Evolutionary conservation across 92 coral and sea anemone species (phyloP), one percentile per base, ranked within the genome.

Genomic region (Epizoanthus rinbou): DNA sequence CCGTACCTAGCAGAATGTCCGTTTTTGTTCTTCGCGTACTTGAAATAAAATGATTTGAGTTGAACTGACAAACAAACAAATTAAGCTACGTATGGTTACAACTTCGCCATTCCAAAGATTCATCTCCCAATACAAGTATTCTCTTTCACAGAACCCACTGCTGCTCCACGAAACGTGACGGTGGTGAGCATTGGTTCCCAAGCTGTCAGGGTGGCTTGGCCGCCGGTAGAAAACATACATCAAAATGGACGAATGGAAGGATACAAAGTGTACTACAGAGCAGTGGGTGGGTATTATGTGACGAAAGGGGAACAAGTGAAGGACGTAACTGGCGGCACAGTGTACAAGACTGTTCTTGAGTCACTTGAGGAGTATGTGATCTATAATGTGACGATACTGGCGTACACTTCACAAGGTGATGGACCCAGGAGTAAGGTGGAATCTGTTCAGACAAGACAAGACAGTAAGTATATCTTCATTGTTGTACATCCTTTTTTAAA

Each of bases 171-270:
- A 68, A 68, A 37, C 47, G n/a, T 68, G 4, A 15, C 0, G 18
- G 74, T 68, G 41, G 13, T 2, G 7, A 8, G 50, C 8, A 35
- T 22, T 21, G 39, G 54, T 11, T 68, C 74, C 8, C 33, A 37
- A 25, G 4, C 50, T 16, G 18, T 68, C 4, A 14, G 28, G 0
- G 33, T 45, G 14, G 6, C 18, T 1, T 68, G 74, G 74, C 19
- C 3, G 6, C 50, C 53, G 14, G 53, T 68, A 14, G 24, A 71
- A 9, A 71, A 71, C 5, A 21, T 43, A 8, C 28, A 43, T 43
- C 76, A 71, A 28, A 71, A 71, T 43, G 76, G 76, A 16, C 18
- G 15, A 71, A 71, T 71, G 11, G 15, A 1, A 71, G 76, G 76
- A 8, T 71, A 71, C 28, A 71, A 19, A 23, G 11, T 71, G 76